These are phyloP conservation scores for Oreotrochilus melanogaster DNA, from an alignment of 2,113 vertebrate genomes.

Conservation along the genomic window DNA sequence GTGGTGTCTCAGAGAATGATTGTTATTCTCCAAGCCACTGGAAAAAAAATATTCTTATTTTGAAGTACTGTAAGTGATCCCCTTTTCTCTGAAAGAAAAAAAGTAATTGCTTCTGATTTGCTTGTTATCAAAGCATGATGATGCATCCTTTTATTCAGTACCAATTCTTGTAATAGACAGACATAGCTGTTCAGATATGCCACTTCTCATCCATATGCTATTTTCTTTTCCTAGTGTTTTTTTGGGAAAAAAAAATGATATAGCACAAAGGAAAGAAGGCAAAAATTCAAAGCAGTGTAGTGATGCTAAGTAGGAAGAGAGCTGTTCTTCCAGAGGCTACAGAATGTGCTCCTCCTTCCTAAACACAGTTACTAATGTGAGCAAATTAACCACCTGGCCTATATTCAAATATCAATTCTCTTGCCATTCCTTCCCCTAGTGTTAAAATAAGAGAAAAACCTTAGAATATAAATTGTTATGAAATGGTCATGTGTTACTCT, in stretches of 20 bases:
- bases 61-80: slow-evolving; percentile 29
- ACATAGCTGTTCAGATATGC: background rate
- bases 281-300: background rate
- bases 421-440: background rate
- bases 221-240: background rate
- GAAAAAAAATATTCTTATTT: background rate
- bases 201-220: background rate
- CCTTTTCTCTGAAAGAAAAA: background rate
- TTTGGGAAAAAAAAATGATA: background rate
- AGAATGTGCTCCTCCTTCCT: slow-evolving; percentile 15
- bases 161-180: background rate
- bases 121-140: slow-evolving; percentile 38
- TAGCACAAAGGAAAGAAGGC: background rate
- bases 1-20: background rate
- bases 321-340: slow-evolving; percentile 19
- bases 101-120: slow-evolving; percentile 32
- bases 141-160: slow-evolving; percentile 7
- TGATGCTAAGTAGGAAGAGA: background rate
- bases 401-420: background rate
- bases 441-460: background rate
- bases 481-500: background rate
- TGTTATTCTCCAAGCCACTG: background rate
- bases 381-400: slow-evolving; percentile 54
- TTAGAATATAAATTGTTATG: background rate
- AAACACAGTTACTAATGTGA: slow-evolving; percentile 31